Evolutionary conservation across 2,113 vertebrate genomes (phyloP).

Genomic region (Columba janthina): DNA sequence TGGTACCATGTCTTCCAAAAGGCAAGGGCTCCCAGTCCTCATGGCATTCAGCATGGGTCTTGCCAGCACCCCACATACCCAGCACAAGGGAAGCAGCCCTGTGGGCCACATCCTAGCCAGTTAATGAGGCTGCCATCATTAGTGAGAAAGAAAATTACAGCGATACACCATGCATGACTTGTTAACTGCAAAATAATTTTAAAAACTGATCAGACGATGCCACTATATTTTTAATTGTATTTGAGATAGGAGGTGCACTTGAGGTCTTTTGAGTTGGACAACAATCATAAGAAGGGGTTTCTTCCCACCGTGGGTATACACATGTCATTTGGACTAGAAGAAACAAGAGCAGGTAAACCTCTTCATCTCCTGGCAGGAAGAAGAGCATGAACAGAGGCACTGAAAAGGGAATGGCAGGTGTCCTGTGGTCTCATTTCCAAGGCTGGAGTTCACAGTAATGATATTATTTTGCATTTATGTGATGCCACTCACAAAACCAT

Average conservation of each 20-base stretch:
- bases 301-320: no score
- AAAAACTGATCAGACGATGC: background rate
- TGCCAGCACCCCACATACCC: background rate
- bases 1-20: background rate
- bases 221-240: background rate
- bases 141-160: background rate
- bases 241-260: background rate
- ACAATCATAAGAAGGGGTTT: no score
- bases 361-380: no score
- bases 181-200: background rate
- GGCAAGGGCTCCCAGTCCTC: background rate
- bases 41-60: accelerated
- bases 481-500: no score
- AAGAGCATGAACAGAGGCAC: background rate
- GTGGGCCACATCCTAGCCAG: background rate
- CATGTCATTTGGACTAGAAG: no score
- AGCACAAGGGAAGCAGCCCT: background rate
- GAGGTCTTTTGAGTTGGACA: background rate
- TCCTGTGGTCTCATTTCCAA: no score
- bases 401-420: no score
- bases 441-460: no score
- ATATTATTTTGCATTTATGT: no score
- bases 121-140: background rate
- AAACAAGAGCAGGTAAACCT: no score
- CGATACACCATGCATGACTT: background rate